Evolutionary conservation across 1,140 invertebrate species (phyloP).

Genomic region (Polypedilum vanderplanki): DNA sequence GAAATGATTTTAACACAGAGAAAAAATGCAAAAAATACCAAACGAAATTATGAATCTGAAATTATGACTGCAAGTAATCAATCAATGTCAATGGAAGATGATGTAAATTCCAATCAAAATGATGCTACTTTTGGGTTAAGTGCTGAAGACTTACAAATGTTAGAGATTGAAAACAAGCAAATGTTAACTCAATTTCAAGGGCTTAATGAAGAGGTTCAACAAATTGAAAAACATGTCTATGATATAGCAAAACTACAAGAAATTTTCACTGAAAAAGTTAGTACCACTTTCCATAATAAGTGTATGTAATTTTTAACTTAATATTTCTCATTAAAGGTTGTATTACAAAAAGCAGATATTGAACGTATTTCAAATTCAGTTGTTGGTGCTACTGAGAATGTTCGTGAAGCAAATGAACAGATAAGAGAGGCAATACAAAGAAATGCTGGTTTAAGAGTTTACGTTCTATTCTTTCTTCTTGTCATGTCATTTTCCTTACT

Average conservation of each 20-base stretch:
- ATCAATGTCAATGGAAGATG: slow-evolving; percentile 21
- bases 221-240: slow-evolving; percentile 86
- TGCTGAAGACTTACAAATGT: slow-evolving; percentile 84
- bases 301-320: slow-evolving; percentile 21
- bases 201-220: slow-evolving; percentile 68
- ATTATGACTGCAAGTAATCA: neutral
- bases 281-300: neutral
- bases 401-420: slow-evolving; percentile 94
- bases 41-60: neutral
- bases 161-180: slow-evolving; percentile 76
- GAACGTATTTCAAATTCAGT: slow-evolving; percentile 81
- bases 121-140: slow-evolving; percentile 50
- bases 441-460: slow-evolving; percentile 88
- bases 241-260: slow-evolving; percentile 95
- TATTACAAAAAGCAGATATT: slow-evolving; percentile 90
- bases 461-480: slow-evolving; percentile 89
- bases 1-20: slow-evolving; percentile 33
- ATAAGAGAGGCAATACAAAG: slow-evolving; percentile 93
- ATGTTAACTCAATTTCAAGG: slow-evolving; percentile 80
- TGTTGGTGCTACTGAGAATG: slow-evolving; percentile 87
- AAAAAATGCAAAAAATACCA: neutral
- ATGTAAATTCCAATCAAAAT: slow-evolving; percentile 46
- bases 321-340: slow-evolving; percentile 43
- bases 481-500: slow-evolving; percentile 93
- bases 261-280: slow-evolving; percentile 92